phyloP scores from a whole-genome alignment of 2,113 vertebrate species.

The Hippopotamus amphibius region DNA sequence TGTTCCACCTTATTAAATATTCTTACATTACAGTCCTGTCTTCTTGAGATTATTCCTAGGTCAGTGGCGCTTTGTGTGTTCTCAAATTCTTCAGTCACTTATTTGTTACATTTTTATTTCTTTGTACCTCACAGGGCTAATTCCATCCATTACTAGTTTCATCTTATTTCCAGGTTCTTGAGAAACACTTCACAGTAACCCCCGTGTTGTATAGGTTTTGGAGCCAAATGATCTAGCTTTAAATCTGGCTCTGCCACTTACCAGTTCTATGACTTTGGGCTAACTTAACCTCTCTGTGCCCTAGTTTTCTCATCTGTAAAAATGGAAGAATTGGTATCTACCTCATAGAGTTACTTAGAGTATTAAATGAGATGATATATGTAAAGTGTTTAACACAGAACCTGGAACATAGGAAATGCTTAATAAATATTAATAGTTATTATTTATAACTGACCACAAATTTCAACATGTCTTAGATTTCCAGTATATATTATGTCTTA shows the following conservation, averaged over 20 bases:
- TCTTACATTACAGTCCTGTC: background rate
- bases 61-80: background rate
- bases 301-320: slow-evolving; percentile 20
- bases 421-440: slow-evolving; percentile 48
- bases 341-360: background rate
- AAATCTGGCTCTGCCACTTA: slow-evolving; percentile 12
- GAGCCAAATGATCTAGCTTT: slow-evolving; percentile 44
- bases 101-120: slow-evolving; percentile 47
- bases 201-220: slow-evolving; percentile 1
- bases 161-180: slow-evolving; percentile 45
- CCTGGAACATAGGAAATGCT: background rate
- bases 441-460: slow-evolving; percentile 43
- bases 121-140: background rate
- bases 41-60: slow-evolving; percentile 34
- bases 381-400: background rate
- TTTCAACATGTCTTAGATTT: slow-evolving; percentile 11
- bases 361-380: slow-evolving; percentile 4
- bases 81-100: slow-evolving; percentile 44
- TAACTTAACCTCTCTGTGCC: slow-evolving; percentile 38
- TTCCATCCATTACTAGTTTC: slow-evolving; percentile 39
- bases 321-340: slow-evolving; percentile 15
- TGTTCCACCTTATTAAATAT: slow-evolving; percentile 10
- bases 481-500: background rate
- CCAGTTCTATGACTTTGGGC: background rate
- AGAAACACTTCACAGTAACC: background rate